Evolutionary conservation across 1,140 invertebrate genomes (phyloP).

Genomic region (Hydropsyche tenuis): DNA sequence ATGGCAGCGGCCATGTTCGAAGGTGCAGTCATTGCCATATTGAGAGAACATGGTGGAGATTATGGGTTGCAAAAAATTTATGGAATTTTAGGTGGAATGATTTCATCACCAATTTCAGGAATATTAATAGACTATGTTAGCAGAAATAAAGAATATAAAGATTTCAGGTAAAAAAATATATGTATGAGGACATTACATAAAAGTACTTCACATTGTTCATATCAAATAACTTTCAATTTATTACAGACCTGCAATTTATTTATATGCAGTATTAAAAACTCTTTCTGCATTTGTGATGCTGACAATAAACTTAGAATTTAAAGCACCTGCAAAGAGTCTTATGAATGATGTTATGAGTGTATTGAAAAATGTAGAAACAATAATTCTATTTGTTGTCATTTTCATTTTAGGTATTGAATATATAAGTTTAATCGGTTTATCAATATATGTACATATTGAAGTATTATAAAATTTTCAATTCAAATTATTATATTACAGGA

Average conservation of each 20-base stretch:
- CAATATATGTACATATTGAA: too few relatives aligned
- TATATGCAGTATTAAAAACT: constrained; percentile 77
- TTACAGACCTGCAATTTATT: constrained; percentile 82
- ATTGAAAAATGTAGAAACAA: constrained; percentile 75
- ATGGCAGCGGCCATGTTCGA: constrained; percentile 84
- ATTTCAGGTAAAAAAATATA: constrained; percentile 68
- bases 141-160: constrained; percentile 67
- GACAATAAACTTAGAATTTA: constrained; percentile 79
- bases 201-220: too few relatives aligned
- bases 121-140: constrained; percentile 73
- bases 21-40: constrained; percentile 79
- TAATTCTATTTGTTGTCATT: constrained; percentile 74
- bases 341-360: constrained; percentile 74
- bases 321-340: constrained; percentile 75
- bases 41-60: constrained; percentile 78
- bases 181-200: neutral
- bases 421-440: constrained; percentile 11
- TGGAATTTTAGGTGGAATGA: constrained; percentile 79
- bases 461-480: too few relatives aligned
- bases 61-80: constrained; percentile 82
- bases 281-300: constrained; percentile 73
- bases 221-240: constrained; percentile 52
- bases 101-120: constrained; percentile 79
- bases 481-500: constrained; percentile 62
- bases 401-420: constrained; percentile 71